A percentile compares a stretch with the other conserved stretches of the same genome.
These are phyloP conservation scores for Pterocles gutturalis DNA, from an alignment of 2,113 vertebrate genomes.

Conservation along the genomic window DNA sequence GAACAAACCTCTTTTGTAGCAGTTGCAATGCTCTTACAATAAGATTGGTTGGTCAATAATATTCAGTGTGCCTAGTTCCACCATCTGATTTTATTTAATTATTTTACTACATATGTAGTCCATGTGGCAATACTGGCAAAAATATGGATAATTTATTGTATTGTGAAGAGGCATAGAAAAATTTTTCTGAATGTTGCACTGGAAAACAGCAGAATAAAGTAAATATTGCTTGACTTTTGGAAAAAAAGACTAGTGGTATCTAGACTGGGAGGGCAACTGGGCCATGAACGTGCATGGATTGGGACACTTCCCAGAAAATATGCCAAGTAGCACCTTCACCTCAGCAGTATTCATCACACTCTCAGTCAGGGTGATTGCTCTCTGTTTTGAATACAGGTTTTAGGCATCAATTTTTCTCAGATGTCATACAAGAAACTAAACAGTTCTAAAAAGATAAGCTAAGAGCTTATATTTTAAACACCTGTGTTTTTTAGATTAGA, in stretches of 20 bases:
- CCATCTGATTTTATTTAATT: background rate
- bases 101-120: background rate
- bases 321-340: background rate
- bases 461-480: background rate
- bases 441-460: background rate
- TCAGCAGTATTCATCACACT: background rate
- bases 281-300: background rate
- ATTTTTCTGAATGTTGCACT: background rate
- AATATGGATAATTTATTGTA: background rate
- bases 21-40: background rate
- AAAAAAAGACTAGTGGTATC: background rate
- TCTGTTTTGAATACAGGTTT: background rate
- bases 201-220: background rate
- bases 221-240: background rate
- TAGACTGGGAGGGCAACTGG: background rate
- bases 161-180: background rate
- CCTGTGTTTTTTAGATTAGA: accelerated
- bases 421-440: background rate
- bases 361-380: background rate
- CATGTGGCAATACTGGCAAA: background rate
- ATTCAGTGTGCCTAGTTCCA: background rate
- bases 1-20: background rate
- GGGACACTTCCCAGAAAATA: background rate
- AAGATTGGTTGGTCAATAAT: background rate
- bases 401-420: background rate